A percentile compares a stretch with the other conserved stretches of the same genome.
These are phyloP conservation scores for Agrotis ipsilon DNA, from an alignment of 2,888 invertebrate genomes.

Conservation along the genomic window DNA sequence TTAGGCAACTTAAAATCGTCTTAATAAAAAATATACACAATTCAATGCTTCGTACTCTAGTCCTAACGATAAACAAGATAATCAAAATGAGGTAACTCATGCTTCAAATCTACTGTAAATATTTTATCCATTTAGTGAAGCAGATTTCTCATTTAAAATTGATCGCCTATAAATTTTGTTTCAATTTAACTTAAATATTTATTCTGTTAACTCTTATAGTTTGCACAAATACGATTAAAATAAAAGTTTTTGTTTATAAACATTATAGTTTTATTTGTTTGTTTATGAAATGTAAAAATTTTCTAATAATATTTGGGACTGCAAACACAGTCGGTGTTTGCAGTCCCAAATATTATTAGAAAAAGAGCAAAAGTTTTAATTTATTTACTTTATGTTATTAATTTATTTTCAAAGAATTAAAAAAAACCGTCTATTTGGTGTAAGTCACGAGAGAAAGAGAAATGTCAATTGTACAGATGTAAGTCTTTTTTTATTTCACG, in stretches of 20 bases:
- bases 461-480: too few relatives aligned
- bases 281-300: slow-evolving; percentile 3
- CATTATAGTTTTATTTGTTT: slow-evolving; percentile 13
- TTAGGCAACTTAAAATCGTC: not conserved
- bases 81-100: slow-evolving; percentile 41
- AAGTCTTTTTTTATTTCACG: too few relatives aligned
- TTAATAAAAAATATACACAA: not conserved
- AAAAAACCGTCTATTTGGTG: too few relatives aligned
- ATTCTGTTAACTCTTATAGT: slow-evolving; percentile 35
- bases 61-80: slow-evolving; percentile 36
- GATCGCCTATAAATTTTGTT: slow-evolving; percentile 42
- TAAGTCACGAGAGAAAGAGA: too few relatives aligned
- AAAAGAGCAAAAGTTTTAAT: not conserved
- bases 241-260: slow-evolving; percentile 24
- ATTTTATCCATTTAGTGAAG: slow-evolving; percentile 51
- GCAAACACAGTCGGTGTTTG: too few relatives aligned
- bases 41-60: slow-evolving; percentile 22
- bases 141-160: slow-evolving; percentile 58
- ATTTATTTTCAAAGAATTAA: too few relatives aligned
- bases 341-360: too few relatives aligned
- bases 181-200: slow-evolving; percentile 50
- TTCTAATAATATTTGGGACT: slow-evolving; percentile 5
- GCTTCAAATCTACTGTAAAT: slow-evolving; percentile 46
- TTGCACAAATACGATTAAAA: slow-evolving; percentile 36
- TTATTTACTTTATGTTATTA: too few relatives aligned